A percentile compares a stretch with the other conserved stretches of the same genome.
Evolutionary conservation across 92 coral and sea anemone species (phyloP).

Genomic region (Palythoa heliodiscus): DNA sequence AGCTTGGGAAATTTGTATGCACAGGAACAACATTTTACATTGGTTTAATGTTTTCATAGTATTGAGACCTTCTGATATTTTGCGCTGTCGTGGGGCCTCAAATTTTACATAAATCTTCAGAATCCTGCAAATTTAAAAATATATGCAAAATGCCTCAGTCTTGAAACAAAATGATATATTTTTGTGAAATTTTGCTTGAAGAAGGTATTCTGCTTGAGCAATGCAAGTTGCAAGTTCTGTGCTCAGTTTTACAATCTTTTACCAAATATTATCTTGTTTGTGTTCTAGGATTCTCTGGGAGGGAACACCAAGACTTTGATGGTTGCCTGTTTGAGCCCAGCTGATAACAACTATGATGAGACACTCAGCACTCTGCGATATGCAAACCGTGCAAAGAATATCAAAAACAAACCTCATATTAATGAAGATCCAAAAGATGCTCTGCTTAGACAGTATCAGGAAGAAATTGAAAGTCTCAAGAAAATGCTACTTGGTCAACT

Average conservation of each 20-base stretch:
- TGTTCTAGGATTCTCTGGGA: slow-evolving; percentile 83
- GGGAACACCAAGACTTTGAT: slow-evolving; percentile 95
- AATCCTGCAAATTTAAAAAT: no score
- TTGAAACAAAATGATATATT: not conserved
- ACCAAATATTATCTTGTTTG: not conserved
- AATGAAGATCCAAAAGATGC: slow-evolving; percentile 99
- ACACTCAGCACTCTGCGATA: slow-evolving; percentile 94
- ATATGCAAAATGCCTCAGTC: no score
- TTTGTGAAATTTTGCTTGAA: not conserved
- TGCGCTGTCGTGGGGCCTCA: not conserved
- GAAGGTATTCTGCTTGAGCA: not conserved
- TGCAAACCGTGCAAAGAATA: slow-evolving; percentile 97
- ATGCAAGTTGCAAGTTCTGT: no score
- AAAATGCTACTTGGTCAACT: slow-evolving; percentile 93
- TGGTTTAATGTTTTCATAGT: no score
- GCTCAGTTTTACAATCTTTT: not conserved
- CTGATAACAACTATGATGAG: slow-evolving; percentile 97
- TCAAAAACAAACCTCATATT: slow-evolving; percentile 96
- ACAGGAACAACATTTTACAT: no score
- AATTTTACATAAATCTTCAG: no score
- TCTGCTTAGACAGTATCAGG: slow-evolving; percentile 82
- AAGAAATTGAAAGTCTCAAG: slow-evolving; percentile 88
- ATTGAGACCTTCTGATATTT: no score
- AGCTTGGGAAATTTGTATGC: no score
- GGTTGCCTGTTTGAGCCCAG: slow-evolving; percentile 99